These are phyloP conservation scores for Hylaea fasciaria DNA, from an alignment of 2,888 invertebrate genomes.

Conservation along the genomic window DNA sequence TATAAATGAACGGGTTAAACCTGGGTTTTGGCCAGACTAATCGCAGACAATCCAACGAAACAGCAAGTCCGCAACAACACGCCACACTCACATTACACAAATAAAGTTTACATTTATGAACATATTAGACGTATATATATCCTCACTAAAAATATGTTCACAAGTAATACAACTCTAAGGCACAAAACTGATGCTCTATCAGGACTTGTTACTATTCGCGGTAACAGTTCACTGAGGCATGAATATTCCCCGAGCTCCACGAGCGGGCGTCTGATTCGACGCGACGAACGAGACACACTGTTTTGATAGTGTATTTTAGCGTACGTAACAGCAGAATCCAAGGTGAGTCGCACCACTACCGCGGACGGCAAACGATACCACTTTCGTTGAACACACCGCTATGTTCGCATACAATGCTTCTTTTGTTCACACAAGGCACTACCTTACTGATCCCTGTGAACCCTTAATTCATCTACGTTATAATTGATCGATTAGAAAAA, in stretches of 20 bases:
- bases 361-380: constrained; percentile 54
- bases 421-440: constrained; percentile 39
- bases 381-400: constrained; percentile 55
- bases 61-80: constrained; percentile 56
- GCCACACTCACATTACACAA: constrained; percentile 59
- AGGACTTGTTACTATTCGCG: constrained; percentile 40
- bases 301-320: constrained; percentile 82
- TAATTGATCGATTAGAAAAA: constrained; percentile 22
- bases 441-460: background rate
- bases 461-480: constrained; percentile 14
- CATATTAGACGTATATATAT: too few species aligned
- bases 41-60: constrained; percentile 63
- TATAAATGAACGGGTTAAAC: constrained; percentile 40
- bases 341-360: constrained; percentile 73
- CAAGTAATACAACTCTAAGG: constrained; percentile 53
- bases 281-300: constrained; percentile 72
- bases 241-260: constrained; percentile 41
- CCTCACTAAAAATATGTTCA: constrained; percentile 22
- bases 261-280: constrained; percentile 60
- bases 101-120: constrained; percentile 38
- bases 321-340: constrained; percentile 75
- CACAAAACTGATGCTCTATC: constrained; percentile 33
- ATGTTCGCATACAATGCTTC: constrained; percentile 52
- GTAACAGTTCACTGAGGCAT: constrained; percentile 46
- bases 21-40: constrained; percentile 58